Conservation (phyloP, 2,797 vertebrate species). For the Coreius guichenoti region DNA sequence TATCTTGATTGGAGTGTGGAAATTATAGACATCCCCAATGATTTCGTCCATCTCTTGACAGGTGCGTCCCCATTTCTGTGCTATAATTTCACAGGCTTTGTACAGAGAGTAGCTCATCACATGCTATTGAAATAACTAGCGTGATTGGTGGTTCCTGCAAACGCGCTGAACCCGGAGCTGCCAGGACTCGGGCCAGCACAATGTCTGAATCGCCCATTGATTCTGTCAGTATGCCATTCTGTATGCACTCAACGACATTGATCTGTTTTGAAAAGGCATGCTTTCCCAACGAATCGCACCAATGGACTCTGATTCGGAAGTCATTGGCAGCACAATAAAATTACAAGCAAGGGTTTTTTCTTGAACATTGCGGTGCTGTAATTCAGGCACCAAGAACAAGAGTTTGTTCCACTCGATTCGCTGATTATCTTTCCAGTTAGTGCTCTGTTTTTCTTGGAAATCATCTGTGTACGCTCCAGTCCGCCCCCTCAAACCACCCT, state of each 20-base stretch:
- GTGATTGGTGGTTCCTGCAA: neutral
- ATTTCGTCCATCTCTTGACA: slow-evolving; percentile 22
- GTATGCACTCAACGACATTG: slow-evolving; percentile 44
- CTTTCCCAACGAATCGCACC: slow-evolving; percentile 28
- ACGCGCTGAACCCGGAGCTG: neutral
- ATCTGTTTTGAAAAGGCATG: slow-evolving; percentile 47
- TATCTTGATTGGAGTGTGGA: slow-evolving; percentile 15
- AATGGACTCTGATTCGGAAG: slow-evolving; percentile 48
- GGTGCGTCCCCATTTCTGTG: neutral
- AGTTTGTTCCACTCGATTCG: neutral
- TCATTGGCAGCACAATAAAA: slow-evolving; percentile 4
- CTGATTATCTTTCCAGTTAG: slow-evolving; percentile 9
- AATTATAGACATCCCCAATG: slow-evolving; percentile 3
- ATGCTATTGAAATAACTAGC: slow-evolving; percentile 26
- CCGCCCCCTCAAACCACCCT: neutral
- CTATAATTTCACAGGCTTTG: slow-evolving; percentile 17
- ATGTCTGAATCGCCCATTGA: slow-evolving; percentile 20
- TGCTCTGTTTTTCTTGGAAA: slow-evolving; percentile 8
- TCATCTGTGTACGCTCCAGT: neutral
- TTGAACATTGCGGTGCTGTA: neutral
- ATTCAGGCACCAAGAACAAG: neutral
- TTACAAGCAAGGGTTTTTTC: neutral
- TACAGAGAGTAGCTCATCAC: neutral
- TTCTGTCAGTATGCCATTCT: slow-evolving; percentile 2
- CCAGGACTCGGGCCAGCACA: neutral